Percentiles rank a stretch among this genome's conserved stretches.
These are phyloP conservation scores for Telenomus remus DNA, from an alignment of 1,140 invertebrate genomes.

Conservation along the genomic window DNA sequence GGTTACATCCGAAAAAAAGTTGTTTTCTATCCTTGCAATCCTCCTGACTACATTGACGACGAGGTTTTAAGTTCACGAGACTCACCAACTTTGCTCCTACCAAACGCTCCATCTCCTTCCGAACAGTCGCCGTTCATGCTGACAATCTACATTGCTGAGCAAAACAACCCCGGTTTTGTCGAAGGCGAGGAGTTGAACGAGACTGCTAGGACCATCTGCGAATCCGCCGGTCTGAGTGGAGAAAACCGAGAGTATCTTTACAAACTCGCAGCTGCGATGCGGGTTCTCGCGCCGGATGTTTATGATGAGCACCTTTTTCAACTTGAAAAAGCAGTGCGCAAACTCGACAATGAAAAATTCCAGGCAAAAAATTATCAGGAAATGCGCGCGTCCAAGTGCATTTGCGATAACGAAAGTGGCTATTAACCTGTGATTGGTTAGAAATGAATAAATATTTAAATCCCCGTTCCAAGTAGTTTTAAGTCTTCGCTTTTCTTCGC, in stretches of 20 bases:
- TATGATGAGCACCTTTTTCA: constrained; percentile 85
- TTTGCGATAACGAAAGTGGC: constrained; percentile 2
- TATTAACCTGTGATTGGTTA: too few relatives aligned
- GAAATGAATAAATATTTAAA: neutral
- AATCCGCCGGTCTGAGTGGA: constrained; percentile 87
- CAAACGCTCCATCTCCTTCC: constrained; percentile 28
- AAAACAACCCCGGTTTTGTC: constrained; percentile 86
- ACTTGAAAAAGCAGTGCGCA: constrained; percentile 80
- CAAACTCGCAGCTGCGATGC: constrained; percentile 87
- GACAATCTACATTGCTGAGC: constrained; percentile 88
- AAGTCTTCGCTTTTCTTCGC: too few relatives aligned
- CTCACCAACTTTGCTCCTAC: constrained; percentile 28
- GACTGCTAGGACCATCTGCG: constrained; percentile 87
- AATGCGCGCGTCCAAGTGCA: constrained; percentile 11
- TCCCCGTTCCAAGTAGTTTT: neutral
- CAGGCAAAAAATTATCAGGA: neutral
- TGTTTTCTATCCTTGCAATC: constrained; percentile 81
- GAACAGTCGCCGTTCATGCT: constrained; percentile 79
- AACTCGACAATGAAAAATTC: constrained; percentile 4
- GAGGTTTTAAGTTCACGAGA: constrained; percentile 22
- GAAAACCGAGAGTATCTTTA: constrained; percentile 92
- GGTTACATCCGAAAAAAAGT: constrained; percentile 85
- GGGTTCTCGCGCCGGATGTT: constrained; percentile 81
- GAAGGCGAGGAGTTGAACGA: constrained; percentile 83
- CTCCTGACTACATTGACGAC: constrained; percentile 41